phyloP scores from a whole-genome alignment of 2,888 invertebrate genomes.

The Serripes groenlandicus region DNA sequence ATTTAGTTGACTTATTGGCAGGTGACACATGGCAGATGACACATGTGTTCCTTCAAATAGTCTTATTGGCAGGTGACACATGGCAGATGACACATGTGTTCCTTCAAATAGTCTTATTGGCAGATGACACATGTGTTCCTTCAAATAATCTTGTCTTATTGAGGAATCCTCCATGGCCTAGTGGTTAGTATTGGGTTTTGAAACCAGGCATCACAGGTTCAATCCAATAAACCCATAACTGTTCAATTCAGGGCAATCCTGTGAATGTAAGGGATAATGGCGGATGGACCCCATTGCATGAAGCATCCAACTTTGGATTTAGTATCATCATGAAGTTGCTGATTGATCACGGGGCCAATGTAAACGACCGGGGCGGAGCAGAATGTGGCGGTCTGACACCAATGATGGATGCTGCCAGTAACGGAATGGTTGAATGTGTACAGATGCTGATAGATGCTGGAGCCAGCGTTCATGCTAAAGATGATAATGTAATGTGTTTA shows the following conservation, averaged over 20 bases:
- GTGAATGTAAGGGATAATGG: slow-evolving; percentile 94
- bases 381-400: slow-evolving; percentile 95
- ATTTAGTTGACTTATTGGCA: too few relatives aligned
- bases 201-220: too few relatives aligned
- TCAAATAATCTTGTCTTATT: too few relatives aligned
- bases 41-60: too few relatives aligned
- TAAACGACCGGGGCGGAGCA: slow-evolving; percentile 95
- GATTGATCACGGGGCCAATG: slow-evolving; percentile 91
- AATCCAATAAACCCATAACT: too few relatives aligned
- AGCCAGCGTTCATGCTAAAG: slow-evolving; percentile 90
- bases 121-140: too few relatives aligned
- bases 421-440: slow-evolving; percentile 93
- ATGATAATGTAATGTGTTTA: slow-evolving; percentile 89
- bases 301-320: slow-evolving; percentile 95
- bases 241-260: slow-evolving; percentile 94
- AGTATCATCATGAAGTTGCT: slow-evolving; percentile 92
- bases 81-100: too few relatives aligned
- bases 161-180: too few relatives aligned
- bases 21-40: too few relatives aligned
- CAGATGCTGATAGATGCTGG: slow-evolving; percentile 92
- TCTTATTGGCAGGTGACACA: too few relatives aligned
- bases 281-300: slow-evolving; percentile 97
- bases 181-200: too few relatives aligned
- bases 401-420: slow-evolving; percentile 95
- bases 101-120: too few relatives aligned